These are phyloP conservation scores for Eumeta japonica DNA, from an alignment of 1,140 invertebrate genomes.

Conservation along the genomic window DNA sequence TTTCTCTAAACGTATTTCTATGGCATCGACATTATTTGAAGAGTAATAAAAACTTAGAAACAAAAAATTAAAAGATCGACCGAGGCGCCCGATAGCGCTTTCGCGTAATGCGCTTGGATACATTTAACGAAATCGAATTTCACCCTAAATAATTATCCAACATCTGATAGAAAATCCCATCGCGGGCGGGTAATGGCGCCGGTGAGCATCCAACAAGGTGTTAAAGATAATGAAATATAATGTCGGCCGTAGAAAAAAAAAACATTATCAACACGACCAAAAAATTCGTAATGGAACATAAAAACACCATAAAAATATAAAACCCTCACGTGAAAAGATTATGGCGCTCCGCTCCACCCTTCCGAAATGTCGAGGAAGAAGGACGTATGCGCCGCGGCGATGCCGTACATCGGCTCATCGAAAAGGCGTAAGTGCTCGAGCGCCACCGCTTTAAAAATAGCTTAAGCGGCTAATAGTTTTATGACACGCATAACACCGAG, in stretches of 20 bases:
- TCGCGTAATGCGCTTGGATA: too few relatives aligned
- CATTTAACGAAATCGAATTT: too few relatives aligned
- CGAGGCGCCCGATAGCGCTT: too few relatives aligned
- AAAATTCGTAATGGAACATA: slow-evolving; percentile 45
- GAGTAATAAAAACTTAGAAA: too few relatives aligned
- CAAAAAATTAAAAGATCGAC: too few relatives aligned
- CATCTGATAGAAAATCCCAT: too few relatives aligned
- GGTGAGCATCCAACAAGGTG: slow-evolving; percentile 51
- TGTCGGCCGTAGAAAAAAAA: slow-evolving; percentile 27
- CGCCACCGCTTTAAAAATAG: slow-evolving; percentile 48
- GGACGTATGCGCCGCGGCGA: not conserved
- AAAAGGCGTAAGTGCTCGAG: slow-evolving; percentile 8
- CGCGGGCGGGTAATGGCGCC: too few relatives aligned
- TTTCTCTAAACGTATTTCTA: too few relatives aligned
- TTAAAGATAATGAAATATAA: slow-evolving; percentile 50
- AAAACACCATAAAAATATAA: slow-evolving; percentile 40
- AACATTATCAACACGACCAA: slow-evolving; percentile 33
- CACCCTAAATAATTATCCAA: too few relatives aligned
- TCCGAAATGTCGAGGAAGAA: slow-evolving; percentile 3
- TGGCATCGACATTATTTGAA: too few relatives aligned
- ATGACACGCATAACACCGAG: slow-evolving; percentile 51
- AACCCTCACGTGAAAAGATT: slow-evolving; percentile 25
- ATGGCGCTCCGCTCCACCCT: slow-evolving; percentile 38
- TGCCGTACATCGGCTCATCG: not conserved
- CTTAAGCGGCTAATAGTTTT: slow-evolving; percentile 56